Conservation (phyloP, 2,797 vertebrate species). For the Danionella dracula region DNA sequence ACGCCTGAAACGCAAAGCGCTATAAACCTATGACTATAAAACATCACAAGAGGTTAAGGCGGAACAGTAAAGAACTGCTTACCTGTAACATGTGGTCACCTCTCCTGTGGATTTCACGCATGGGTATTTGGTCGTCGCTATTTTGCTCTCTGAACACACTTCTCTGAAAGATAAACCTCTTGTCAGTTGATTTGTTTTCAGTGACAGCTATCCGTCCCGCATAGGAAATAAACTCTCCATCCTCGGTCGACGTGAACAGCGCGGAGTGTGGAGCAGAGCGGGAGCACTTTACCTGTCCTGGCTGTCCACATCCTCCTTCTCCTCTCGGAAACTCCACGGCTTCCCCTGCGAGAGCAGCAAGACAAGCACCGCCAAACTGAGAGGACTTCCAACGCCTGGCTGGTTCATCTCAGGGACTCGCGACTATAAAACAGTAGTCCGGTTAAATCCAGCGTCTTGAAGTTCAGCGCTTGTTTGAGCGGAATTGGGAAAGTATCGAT, state of each 20-base stretch:
- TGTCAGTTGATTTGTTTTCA: slow-evolving; percentile 14
- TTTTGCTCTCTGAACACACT: slow-evolving; percentile 83
- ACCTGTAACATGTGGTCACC: slow-evolving; percentile 91
- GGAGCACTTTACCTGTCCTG: slow-evolving; percentile 76
- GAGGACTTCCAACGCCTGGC: slow-evolving; percentile 45
- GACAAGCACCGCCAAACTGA: slow-evolving; percentile 61
- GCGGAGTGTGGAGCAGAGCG: not conserved
- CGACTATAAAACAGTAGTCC: not conserved
- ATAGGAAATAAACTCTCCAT: not conserved
- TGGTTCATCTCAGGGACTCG: slow-evolving; percentile 55
- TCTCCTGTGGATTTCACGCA: slow-evolving; percentile 87
- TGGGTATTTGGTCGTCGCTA: slow-evolving; percentile 84
- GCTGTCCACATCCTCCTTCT: slow-evolving; percentile 79
- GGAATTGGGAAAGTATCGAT: slow-evolving; percentile 29
- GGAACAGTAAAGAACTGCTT: slow-evolving; percentile 21
- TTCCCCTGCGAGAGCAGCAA: slow-evolving; percentile 66
- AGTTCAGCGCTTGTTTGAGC: not conserved
- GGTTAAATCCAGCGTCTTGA: not conserved
- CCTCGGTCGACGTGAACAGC: not conserved
- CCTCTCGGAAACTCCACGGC: slow-evolving; percentile 83
- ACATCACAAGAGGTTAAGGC: not conserved
- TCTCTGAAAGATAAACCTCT: slow-evolving; percentile 63
- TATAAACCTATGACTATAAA: too few relatives aligned
- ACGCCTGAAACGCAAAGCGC: too few relatives aligned
- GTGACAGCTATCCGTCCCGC: not conserved